Evolutionary conservation across 2,888 invertebrate species (phyloP), one percentile per base, ranked within the genome.

Genomic region (Morpho achilles): DNA sequence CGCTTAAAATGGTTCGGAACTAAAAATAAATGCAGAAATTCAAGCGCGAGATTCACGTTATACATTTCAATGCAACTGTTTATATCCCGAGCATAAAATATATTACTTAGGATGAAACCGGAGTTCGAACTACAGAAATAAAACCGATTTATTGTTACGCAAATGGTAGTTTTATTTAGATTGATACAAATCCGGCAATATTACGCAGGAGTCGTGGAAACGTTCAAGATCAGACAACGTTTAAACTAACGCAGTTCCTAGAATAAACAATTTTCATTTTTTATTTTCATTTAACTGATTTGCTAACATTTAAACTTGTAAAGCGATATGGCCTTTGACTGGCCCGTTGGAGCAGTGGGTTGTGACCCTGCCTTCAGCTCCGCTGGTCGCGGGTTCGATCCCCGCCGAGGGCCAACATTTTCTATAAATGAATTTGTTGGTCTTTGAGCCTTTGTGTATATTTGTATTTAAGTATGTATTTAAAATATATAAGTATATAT

Each of bases 11-110:
- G 58, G 49, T 49, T 16, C 53, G 49, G 53, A 49, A n/a, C 58
- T 50, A 53, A 54, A 59, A 51, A 59, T 59, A 59, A 54, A 58
- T 58, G 40, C 53, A 58, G 39, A 49, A 44, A 54, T 32, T 42
- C 50, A 46, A 50, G 50, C 54, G 16, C 46, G 42, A 51, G 59
- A 51, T 53, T 50, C 58, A 58, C 49, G 53, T 56, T 56, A 59
- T 56, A 56, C 53, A 59, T 51, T 59, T 47, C 49, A 44, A 56
- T 56, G 61, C 59, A 59, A 61, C 53, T 61, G 61, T 61, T 56
- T 56, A 52, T 56, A 61, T 47, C 47, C 44, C 41, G 8, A 42
- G 48, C 47, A 53, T 53, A 61, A 59, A 61, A 61, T 53, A 51
- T 53, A 56, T 50, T 46, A 46, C 56, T 48, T 58, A 16, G 10